Conservation (phyloP, 2,888 invertebrate species). For the Mesochorus sp. region DNA sequence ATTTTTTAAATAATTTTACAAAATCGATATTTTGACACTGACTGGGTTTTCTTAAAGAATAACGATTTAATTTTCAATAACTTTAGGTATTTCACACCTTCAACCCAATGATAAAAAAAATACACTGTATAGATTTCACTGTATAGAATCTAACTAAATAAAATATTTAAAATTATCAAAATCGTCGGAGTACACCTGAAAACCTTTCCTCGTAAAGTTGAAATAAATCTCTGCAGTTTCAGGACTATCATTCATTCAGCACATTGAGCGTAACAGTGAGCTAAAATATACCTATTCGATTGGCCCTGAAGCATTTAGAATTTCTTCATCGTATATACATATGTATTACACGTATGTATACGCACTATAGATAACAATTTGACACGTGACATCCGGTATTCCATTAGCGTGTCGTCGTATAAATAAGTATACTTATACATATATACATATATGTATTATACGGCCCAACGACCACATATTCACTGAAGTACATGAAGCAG, state of each 20-base stretch:
- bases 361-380: conserved; percentile 35
- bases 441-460: conserved; percentile 3
- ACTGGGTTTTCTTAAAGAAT: no score
- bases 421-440: not conserved
- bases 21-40: no score
- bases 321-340: conserved; percentile 1
- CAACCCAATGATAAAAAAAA: no score
- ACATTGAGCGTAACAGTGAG: conserved; percentile 21
- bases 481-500: conserved; percentile 36
- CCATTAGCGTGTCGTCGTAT: conserved; percentile 41
- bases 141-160: no score
- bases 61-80: no score
- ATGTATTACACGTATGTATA: not conserved
- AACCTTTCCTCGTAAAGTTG: no score
- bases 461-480: conserved; percentile 26
- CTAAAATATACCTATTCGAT: conserved; percentile 48
- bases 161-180: no score
- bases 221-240: conserved; percentile 24
- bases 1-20: no score
- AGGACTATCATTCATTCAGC: conserved; percentile 45
- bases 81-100: no score
- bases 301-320: conserved; percentile 49
- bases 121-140: no score
- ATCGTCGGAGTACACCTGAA: no score
- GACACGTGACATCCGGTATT: conserved; percentile 59